These are phyloP conservation scores for Psylliodes chrysocephalus DNA, from an alignment of 2,888 invertebrate species.

Conservation along the genomic window DNA sequence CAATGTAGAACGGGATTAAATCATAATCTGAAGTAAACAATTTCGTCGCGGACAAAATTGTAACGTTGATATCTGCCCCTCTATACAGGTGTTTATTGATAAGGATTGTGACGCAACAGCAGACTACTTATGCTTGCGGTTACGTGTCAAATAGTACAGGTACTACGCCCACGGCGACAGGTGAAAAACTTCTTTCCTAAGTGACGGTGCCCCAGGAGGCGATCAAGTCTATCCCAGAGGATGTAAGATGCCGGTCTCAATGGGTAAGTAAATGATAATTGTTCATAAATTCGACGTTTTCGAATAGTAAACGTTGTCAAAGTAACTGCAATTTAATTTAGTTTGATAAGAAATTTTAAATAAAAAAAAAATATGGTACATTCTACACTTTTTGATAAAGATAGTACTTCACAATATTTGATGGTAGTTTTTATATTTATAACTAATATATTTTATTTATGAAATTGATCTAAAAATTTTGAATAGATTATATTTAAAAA, in stretches of 20 bases:
- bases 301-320: no score
- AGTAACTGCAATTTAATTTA: no score
- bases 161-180: slow-evolving; percentile 55
- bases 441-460: no score
- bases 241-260: not conserved
- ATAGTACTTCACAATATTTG: no score
- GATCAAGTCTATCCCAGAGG: not conserved
- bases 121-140: slow-evolving; percentile 57
- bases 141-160: slow-evolving; percentile 59
- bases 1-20: slow-evolving; percentile 16
- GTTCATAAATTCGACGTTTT: not conserved
- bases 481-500: no score
- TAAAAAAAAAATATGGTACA: no score
- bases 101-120: slow-evolving; percentile 56
- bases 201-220: slow-evolving; percentile 29
- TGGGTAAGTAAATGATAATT: not conserved
- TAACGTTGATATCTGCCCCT: slow-evolving; percentile 45
- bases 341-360: no score
- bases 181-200: slow-evolving; percentile 38
- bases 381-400: no score
- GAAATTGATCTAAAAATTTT: no score
- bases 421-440: no score
- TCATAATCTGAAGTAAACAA: slow-evolving; percentile 29
- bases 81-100: slow-evolving; percentile 58
- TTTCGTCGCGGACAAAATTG: slow-evolving; percentile 20